Base-by-base conservation (phyloP, 2,888 invertebrate species). In the Malthinus seriepunctatus region DNA sequence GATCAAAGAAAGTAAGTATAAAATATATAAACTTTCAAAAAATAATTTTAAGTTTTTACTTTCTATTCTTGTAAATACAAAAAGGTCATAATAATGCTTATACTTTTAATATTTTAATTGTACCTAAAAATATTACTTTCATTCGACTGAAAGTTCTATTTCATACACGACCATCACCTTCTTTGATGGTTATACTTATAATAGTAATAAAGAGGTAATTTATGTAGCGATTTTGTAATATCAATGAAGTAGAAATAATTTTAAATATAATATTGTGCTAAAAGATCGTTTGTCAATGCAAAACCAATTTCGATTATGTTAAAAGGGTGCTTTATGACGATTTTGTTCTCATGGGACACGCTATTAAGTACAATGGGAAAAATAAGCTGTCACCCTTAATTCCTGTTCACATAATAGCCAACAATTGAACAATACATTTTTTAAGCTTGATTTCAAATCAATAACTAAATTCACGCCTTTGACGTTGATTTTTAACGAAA, bases 361-460 rank as follows among this genome's bases (percentile, higher is more conserved):
- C 23, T 42, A 47, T 54, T 47, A 47, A 6, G 3, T 14, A 38
- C 9, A 37, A 47, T 42, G 53, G 53, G 47, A 32, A 11, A 38
- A 53, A 47, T 54, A 48, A 54, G 54, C 15, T 32, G 47, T 54
- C 54, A 54, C 54, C 54, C 54, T 32, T 23, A 47, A 11, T n/a
- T 10, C 32, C 12, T 23, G n/a, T 37, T n/a, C n/a, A n/a, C n/a
- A n/a, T n/a, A n/a, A 12, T 37, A 11, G 37, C 1, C 5, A 37
- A 12, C 7, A 11, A 12, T 12, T n/a, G 37, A 4, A 8, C 12
- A 37, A 37, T 11, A 37, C 37, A 10, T 37, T 11, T 11, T 37
- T 37, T 37, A 37, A 37, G 37, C 3, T 9, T 37, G n/a, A 10
- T 37, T 37, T 11, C 37, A 9, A 23, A 23, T 23, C 23, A 23